These are phyloP conservation scores for Datnioides undecimradiatus DNA, from an alignment of 2,113 vertebrate species.

Conservation along the genomic window DNA sequence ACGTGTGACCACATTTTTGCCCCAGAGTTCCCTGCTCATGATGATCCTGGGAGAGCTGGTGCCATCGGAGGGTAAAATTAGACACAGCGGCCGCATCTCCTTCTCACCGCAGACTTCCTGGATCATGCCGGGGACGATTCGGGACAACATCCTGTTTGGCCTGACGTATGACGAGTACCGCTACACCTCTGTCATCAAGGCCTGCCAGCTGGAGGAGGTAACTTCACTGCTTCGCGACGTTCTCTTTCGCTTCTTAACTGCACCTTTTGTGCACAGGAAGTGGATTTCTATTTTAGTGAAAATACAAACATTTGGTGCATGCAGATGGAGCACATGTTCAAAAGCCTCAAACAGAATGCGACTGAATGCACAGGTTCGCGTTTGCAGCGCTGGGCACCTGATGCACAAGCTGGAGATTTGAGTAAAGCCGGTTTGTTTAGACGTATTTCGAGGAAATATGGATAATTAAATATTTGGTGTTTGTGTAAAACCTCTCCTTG, in stretches of 20 bases:
- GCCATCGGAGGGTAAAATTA: constrained; percentile 92
- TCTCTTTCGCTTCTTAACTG: neutral
- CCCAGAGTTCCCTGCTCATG: constrained; percentile 97
- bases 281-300: too few relatives aligned
- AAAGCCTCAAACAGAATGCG: too few relatives aligned
- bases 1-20: neutral
- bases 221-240: neutral
- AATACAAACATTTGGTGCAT: too few relatives aligned
- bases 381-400: too few relatives aligned
- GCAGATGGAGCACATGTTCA: too few relatives aligned
- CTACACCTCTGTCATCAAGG: constrained; percentile 94
- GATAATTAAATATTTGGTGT: too few relatives aligned
- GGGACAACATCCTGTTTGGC: constrained; percentile 97
- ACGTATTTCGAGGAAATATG: too few relatives aligned
- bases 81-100: constrained; percentile 95
- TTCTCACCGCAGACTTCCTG: constrained; percentile 97
- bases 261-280: neutral
- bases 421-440: too few relatives aligned
- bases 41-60: constrained; percentile 97
- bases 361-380: too few relatives aligned
- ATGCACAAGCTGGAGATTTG: too few relatives aligned
- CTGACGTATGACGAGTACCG: constrained; percentile 95
- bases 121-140: constrained; percentile 98
- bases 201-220: constrained; percentile 98
- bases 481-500: too few relatives aligned